phyloP scores from a whole-genome alignment of 2,113 vertebrate genomes.

The Grantiella picta region DNA sequence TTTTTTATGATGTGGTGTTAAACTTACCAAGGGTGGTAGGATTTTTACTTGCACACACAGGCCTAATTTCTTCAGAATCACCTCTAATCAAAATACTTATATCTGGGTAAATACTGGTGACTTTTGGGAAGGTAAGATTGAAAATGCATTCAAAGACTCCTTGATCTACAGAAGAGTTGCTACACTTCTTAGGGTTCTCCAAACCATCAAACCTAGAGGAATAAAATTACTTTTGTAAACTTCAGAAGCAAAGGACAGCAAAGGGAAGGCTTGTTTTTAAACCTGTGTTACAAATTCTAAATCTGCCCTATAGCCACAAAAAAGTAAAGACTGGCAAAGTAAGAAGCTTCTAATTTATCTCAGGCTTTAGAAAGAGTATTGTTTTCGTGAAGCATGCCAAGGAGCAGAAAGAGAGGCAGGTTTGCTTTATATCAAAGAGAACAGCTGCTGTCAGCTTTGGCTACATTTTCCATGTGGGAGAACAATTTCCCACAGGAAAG shows the following conservation, averaged over 20 bases:
- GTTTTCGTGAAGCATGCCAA: not conserved
- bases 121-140: not conserved
- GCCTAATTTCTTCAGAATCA: conserved; percentile 22
- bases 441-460: not conserved
- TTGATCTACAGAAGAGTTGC: not conserved
- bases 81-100: conserved; percentile 27
- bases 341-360: not conserved
- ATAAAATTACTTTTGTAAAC: not conserved
- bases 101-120: not conserved
- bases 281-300: not conserved
- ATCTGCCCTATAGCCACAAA: not conserved
- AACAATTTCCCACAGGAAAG: not conserved
- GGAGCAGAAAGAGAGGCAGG: not conserved
- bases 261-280: not conserved
- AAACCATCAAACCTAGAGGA: conserved; percentile 21
- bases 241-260: not conserved
- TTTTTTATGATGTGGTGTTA: not conserved
- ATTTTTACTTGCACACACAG: conserved; percentile 35
- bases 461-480: not conserved
- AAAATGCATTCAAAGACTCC: conserved; percentile 25
- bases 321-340: not conserved
- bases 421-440: not conserved
- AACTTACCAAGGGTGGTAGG: conserved; percentile 38
- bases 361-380: not conserved
- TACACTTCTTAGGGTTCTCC: not conserved